A percentile compares a stretch with the other conserved stretches of the same genome.
phyloP scores from a whole-genome alignment of 2,113 vertebrate genomes.

The Quiscalus mexicanus region DNA sequence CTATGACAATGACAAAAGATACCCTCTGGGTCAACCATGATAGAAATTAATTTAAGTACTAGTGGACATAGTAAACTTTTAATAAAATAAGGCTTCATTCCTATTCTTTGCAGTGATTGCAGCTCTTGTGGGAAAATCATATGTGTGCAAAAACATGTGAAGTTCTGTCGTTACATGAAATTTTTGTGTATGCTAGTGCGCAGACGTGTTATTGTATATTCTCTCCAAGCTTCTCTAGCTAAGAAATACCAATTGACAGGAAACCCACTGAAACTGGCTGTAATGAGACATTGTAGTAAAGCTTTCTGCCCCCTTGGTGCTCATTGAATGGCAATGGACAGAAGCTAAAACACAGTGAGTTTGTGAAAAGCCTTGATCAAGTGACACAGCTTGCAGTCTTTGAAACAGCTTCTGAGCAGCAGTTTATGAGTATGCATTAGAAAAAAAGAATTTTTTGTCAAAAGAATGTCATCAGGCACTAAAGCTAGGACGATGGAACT shows the following conservation, averaged over 20 bases:
- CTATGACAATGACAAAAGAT: not conserved
- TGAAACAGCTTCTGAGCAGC: not conserved
- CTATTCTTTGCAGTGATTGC: not conserved
- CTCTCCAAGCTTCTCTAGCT: not conserved
- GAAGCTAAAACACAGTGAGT: not conserved
- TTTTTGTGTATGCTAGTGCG: not conserved
- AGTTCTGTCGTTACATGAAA: not conserved
- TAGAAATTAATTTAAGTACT: not conserved
- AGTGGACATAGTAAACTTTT: not conserved
- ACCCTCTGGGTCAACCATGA: not conserved
- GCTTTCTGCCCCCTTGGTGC: not conserved
- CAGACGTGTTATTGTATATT: not conserved
- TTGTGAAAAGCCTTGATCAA: not conserved
- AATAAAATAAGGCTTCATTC: not conserved
- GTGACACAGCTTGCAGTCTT: not conserved
- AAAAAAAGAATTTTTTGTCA: not conserved
- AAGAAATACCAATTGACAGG: not conserved
- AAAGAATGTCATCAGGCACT: not conserved
- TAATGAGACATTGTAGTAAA: not conserved
- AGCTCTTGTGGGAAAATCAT: not conserved
- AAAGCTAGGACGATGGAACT: not conserved
- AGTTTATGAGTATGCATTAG: not conserved
- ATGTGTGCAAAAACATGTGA: not conserved
- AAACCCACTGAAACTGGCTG: not conserved
- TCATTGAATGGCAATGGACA: not conserved